A percentile compares a stretch with the other conserved stretches of the same genome.
phyloP scores from a whole-genome alignment of 2,113 vertebrate species.

The Dicentrarchus labrax region DNA sequence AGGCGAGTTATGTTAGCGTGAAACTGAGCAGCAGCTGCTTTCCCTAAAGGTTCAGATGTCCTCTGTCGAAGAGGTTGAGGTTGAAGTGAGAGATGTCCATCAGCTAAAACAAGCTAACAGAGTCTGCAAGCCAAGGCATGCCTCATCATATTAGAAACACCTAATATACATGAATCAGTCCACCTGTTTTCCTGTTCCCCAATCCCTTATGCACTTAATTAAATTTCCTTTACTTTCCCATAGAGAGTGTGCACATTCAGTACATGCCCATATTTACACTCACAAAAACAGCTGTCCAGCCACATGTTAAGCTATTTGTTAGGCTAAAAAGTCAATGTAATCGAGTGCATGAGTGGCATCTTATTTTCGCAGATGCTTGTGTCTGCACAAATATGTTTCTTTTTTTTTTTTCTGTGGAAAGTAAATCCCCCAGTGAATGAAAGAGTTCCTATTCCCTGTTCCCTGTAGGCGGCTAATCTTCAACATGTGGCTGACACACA shows the following conservation, averaged over 20 bases:
- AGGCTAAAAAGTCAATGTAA: slow-evolving; percentile 13
- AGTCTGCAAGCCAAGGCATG: slow-evolving; percentile 1
- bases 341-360: background rate
- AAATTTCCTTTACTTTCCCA: slow-evolving; percentile 11
- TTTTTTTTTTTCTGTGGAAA: background rate
- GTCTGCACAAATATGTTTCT: background rate
- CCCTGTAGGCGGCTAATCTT: slow-evolving; percentile 26
- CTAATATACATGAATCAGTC: slow-evolving; percentile 41
- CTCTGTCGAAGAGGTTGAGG: slow-evolving; percentile 38
- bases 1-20: slow-evolving; percentile 22
- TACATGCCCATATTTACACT: background rate
- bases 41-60: slow-evolving; percentile 43
- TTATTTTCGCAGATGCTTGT: slow-evolving; percentile 9
- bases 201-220: slow-evolving; percentile 43
- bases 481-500: slow-evolving; percentile 20
- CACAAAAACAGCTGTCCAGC: slow-evolving; percentile 48
- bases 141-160: slow-evolving; percentile 2
- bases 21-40: slow-evolving; percentile 50
- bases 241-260: slow-evolving; percentile 6
- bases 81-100: slow-evolving; percentile 32
- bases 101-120: slow-evolving; percentile 11
- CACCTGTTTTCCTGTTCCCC: slow-evolving; percentile 46
- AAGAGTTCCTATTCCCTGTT: background rate
- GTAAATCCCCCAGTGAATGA: background rate
- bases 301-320: slow-evolving; percentile 32